Conservation (phyloP, 2,113 vertebrate species). For the Ptyas mucosa region DNA sequence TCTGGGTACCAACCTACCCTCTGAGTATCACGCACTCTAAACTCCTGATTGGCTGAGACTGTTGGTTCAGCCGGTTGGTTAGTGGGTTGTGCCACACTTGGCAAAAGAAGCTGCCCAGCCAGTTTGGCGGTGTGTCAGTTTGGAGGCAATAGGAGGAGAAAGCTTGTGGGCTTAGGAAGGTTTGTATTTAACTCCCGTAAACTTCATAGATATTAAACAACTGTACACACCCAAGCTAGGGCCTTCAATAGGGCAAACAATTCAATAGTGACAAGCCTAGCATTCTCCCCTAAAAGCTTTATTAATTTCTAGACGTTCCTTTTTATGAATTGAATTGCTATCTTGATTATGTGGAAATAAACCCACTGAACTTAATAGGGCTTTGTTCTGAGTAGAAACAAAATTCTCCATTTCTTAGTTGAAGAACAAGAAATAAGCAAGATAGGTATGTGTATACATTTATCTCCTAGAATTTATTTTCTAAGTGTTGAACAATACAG, state of each 20-base stretch:
- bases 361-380: neutral
- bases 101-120: constrained; percentile 18
- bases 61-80: neutral
- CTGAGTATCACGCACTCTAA: neutral
- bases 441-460: neutral
- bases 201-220: neutral
- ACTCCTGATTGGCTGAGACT: neutral
- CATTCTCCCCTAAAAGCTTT: neutral
- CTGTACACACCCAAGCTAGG: neutral
- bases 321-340: neutral
- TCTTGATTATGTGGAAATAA: neutral
- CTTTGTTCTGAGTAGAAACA: neutral
- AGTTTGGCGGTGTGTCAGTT: constrained; percentile 10
- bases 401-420: neutral
- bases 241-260: neutral
- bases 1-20: neutral
- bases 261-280: neutral
- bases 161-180: constrained; percentile 1
- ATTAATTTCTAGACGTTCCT: neutral
- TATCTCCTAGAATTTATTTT: neutral
- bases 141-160: neutral
- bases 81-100: constrained; percentile 14
- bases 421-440: neutral
- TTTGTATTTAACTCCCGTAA: constrained; percentile 3
- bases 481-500: neutral